These are phyloP conservation scores for Cynopterus sphinx DNA, from an alignment of 2,797 vertebrate species.

Conservation along the genomic window DNA sequence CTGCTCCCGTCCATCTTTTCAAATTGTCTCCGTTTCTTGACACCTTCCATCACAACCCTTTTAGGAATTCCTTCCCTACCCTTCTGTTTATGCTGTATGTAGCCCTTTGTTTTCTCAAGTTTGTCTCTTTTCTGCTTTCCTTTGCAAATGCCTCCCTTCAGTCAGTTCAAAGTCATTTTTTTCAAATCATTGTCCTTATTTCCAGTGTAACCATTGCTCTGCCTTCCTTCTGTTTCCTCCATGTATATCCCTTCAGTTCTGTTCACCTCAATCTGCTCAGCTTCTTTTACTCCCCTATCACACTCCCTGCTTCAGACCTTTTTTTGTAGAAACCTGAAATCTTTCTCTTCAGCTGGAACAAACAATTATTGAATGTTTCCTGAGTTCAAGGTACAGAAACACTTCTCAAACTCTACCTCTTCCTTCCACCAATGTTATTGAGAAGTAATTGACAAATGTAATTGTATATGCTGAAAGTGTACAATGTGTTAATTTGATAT, in stretches of 20 bases:
- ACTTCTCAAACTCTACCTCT: background rate
- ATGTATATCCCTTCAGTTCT: background rate
- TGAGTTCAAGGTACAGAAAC: background rate
- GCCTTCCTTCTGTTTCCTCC: background rate
- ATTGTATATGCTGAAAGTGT: background rate
- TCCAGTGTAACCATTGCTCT: background rate
- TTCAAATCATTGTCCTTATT: background rate
- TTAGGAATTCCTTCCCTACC: background rate
- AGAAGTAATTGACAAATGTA: background rate
- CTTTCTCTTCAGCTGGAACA: background rate
- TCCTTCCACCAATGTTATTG: background rate
- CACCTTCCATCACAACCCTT: background rate
- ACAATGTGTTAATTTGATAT: background rate
- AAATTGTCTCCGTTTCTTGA: background rate
- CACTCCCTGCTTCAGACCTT: background rate
- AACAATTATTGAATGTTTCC: background rate
- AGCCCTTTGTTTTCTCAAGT: background rate
- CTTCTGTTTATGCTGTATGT: rapidly evolving
- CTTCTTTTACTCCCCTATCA: background rate
- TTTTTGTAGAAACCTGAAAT: background rate
- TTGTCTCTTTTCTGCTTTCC: background rate
- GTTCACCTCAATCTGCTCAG: no score
- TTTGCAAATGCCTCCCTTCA: background rate
- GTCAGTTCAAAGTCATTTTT: background rate
- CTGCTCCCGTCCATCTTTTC: background rate